A percentile compares a stretch with the other conserved stretches of the same genome.
Conservation (phyloP, 2,113 vertebrate species). For the Dasypus novemcinctus region DNA sequence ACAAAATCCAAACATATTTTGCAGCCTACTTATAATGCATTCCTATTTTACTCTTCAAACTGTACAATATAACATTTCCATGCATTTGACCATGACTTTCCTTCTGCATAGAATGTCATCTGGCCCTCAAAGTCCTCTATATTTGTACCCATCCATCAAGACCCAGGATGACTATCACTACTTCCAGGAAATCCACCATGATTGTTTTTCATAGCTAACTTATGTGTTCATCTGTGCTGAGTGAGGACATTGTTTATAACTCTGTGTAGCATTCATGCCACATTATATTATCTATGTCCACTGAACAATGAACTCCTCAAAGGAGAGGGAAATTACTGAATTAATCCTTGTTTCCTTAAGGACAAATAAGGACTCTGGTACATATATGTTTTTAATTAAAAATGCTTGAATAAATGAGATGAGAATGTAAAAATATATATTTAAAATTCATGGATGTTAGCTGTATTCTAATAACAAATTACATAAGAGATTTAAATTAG, state of each 20-base stretch:
- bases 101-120: not conserved
- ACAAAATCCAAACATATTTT: not conserved
- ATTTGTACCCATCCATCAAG: not conserved
- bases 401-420: not conserved
- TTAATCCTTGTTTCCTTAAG: not conserved
- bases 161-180: not conserved
- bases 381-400: not conserved
- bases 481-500: not conserved
- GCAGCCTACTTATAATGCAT: not conserved
- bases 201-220: not conserved
- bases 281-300: not conserved
- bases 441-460: not conserved
- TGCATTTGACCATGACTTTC: not conserved
- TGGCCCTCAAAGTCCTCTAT: not conserved
- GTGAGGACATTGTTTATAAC: not conserved
- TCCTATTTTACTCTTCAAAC: not conserved
- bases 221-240: not conserved
- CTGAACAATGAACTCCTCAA: not conserved
- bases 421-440: not conserved
- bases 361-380: not conserved
- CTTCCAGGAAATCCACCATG: not conserved
- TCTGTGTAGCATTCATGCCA: not conserved
- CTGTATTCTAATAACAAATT: not conserved
- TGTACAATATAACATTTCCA: not conserved
- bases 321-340: not conserved